A percentile compares a stretch with the other conserved stretches of the same genome.
Evolutionary conservation across 2,797 vertebrate species (phyloP).

Genomic region (Furcifer pardalis): DNA sequence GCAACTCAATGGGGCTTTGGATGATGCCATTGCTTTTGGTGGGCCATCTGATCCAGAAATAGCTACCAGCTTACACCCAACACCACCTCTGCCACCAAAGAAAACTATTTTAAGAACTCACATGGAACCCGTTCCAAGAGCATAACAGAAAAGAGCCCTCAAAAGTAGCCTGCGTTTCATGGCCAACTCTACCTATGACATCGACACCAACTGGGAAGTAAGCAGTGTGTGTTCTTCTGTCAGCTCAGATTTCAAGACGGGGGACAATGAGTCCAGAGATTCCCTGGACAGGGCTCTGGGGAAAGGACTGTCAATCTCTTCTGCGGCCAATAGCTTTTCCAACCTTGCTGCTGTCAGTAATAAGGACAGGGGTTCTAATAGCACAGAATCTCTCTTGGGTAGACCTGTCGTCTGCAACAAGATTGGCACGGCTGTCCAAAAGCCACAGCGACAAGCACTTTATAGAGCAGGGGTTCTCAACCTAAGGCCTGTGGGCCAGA

Average conservation of each 20-base stretch:
- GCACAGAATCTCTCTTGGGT: conserved; percentile 86
- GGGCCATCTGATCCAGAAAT: conserved; percentile 76
- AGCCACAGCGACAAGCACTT: conserved; percentile 85
- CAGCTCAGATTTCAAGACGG: conserved; percentile 86
- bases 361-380: conserved; percentile 81
- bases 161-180: conserved; percentile 88
- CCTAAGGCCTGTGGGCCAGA: too few relatives aligned
- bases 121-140: conserved; percentile 83
- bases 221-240: conserved; percentile 91
- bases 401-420: conserved; percentile 70
- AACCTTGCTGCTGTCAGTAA: conserved; percentile 76
- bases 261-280: conserved; percentile 87
- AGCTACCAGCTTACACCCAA: conserved; percentile 68
- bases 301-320: conserved; percentile 68
- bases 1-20: conserved; percentile 85
- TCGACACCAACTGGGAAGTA: conserved; percentile 94
- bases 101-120: conserved; percentile 86
- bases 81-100: conserved; percentile 94
- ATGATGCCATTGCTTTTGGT: conserved; percentile 86
- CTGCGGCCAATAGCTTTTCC: conserved; percentile 78
- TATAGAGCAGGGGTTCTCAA: too few relatives aligned
- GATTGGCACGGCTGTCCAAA: conserved; percentile 72
- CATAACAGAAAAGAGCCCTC: conserved; percentile 79
- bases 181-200: conserved; percentile 94
- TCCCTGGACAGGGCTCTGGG: conserved; percentile 85